A percentile compares a stretch with the other conserved stretches of the same genome.
Evolutionary conservation across 2,113 vertebrate genomes (phyloP).

Genomic region (Eubucco bourcierii): DNA sequence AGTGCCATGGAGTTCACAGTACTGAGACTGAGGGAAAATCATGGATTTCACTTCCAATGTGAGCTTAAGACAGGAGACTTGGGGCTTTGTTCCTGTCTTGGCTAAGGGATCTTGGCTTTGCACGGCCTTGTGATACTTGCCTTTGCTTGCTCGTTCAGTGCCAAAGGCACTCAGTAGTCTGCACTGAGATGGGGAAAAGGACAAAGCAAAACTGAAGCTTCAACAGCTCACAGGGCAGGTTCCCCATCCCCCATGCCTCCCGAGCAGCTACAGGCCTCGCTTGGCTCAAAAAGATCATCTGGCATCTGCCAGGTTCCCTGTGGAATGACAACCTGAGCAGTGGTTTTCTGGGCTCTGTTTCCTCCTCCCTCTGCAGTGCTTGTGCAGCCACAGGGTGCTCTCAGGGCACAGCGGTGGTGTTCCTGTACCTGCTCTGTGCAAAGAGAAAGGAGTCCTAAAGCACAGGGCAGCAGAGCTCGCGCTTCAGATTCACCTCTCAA

Average conservation of each 20-base stretch:
- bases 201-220: neutral
- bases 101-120: neutral
- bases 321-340: neutral
- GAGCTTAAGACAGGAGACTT: neutral
- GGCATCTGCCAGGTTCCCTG: neutral
- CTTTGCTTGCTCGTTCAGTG: neutral
- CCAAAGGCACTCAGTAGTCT: neutral
- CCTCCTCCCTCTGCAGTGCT: neutral
- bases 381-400: neutral
- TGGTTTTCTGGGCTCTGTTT: neutral
- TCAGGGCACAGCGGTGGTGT: neutral
- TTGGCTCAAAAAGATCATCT: neutral
- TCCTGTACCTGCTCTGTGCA: neutral
- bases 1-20: neutral
- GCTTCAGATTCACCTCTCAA: neutral
- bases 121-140: neutral
- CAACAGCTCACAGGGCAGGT: neutral
- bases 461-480: neutral
- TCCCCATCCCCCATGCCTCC: neutral
- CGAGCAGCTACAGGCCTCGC: neutral
- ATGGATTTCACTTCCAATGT: neutral
- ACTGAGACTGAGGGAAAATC: neutral
- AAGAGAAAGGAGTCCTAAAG: neutral
- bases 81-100: neutral
- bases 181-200: neutral